Conservation (phyloP, 1,140 invertebrate genomes). For the Bombus impatiens region DNA sequence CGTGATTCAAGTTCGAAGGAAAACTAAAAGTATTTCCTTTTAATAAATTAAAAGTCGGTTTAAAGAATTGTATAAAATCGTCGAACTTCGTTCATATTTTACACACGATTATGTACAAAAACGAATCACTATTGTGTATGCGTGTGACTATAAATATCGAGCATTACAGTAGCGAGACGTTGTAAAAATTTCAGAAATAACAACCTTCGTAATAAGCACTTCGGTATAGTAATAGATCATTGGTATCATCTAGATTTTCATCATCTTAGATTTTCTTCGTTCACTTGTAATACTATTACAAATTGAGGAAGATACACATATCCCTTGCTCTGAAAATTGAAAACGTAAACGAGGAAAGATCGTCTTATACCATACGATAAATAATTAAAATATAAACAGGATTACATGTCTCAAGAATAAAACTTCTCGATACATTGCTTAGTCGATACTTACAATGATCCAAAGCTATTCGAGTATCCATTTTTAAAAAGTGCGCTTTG, state of each 20-base stretch:
- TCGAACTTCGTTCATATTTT: not conserved
- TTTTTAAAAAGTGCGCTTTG: slow-evolving; percentile 9
- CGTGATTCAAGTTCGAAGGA: not conserved
- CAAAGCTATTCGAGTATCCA: not conserved
- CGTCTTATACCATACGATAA: slow-evolving; percentile 26
- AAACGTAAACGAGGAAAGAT: slow-evolving; percentile 21
- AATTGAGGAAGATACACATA: not conserved
- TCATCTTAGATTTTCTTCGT: slow-evolving; percentile 18
- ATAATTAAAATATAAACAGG: slow-evolving; percentile 45
- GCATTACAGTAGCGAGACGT: slow-evolving; percentile 5
- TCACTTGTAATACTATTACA: slow-evolving; percentile 15
- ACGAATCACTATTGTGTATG: not conserved
- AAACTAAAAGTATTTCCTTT: not conserved
- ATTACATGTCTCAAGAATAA: slow-evolving; percentile 43
- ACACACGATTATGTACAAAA: slow-evolving; percentile 7
- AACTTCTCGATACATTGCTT: slow-evolving; percentile 41
- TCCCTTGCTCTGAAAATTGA: not conserved
- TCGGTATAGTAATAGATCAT: slow-evolving; percentile 42
- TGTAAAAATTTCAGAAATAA: slow-evolving; percentile 32
- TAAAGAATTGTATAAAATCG: not conserved
- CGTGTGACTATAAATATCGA: not conserved
- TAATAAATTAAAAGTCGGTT: not conserved
- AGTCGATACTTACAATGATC: not conserved
- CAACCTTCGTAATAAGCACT: slow-evolving; percentile 25
- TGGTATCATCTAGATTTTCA: slow-evolving; percentile 40